Base-by-base conservation (phyloP, 2,797 vertebrate genomes). In the Microctenopoma lineatum region DNA sequence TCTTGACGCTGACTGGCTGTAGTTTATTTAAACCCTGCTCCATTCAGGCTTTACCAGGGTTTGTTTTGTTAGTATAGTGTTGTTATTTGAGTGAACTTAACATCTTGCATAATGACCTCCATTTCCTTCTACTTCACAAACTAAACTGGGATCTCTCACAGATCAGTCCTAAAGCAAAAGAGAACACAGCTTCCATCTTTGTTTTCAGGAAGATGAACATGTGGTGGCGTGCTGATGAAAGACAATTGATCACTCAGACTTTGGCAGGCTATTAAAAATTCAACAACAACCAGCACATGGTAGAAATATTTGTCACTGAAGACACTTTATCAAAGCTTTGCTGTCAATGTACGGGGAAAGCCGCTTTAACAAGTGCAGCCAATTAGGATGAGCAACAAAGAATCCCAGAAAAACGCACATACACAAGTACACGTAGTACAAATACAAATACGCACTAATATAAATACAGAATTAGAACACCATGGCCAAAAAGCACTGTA, bases 201-300 rank as follows among this genome's bases (percentile, higher is more conserved):
- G 26, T 61, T 39, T 73, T 68, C 7, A 11, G 5, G 18, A 38
- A 27, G 46, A 52, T 4, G 16, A 53, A 63, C 44, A 58, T 46
- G 64, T 56, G 69, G 62, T 12, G 54, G 59, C 41, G 48, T 42
- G 15, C 44, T 47, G 65, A 81, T 78, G 48, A 83, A 79, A 81
- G 79, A 77, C 69, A 83, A 64, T 7, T 5, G 54, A 84, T 79
- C 11, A 18, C 51, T 77, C 45, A 0, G 39, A 75, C 69, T 73
- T 63, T 83, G 80, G 70, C 77, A 78, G 65, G 36, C 26, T 47
- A 79, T 82, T 82, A 84, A 86, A 75, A 74, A 85, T 87, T 83
- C 51, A 74, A 75, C 53, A 59, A 69, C 74, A 72, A 84, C 81
- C 25, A 61, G 52, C 42, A 60, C 53, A 70, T 39, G 52, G 54